Conservation (phyloP, 1,140 invertebrate species). For the Pygmarrhopalites habei region DNA sequence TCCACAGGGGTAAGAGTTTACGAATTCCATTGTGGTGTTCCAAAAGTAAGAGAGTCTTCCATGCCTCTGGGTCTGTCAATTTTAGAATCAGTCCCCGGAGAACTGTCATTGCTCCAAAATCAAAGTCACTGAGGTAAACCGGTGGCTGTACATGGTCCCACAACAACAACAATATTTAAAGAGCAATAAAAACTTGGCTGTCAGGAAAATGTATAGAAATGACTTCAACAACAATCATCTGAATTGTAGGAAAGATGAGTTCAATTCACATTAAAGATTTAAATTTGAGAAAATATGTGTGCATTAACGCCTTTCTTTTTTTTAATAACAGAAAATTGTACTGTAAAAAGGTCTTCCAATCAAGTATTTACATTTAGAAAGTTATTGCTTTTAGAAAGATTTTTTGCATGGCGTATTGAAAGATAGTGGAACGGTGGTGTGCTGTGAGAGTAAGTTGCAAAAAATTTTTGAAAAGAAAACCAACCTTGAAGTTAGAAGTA, state of each 20-base stretch:
- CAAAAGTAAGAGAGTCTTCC: constrained; percentile 33
- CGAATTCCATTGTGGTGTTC: constrained; percentile 32
- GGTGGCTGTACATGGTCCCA: background rate
- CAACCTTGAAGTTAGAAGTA: background rate
- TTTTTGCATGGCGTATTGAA: no score
- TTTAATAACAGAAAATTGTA: no score
- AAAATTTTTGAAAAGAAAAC: background rate
- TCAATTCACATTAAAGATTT: background rate
- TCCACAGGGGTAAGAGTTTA: constrained; percentile 27
- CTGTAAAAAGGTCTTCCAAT: no score
- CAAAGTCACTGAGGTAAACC: background rate
- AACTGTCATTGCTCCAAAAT: constrained; percentile 32
- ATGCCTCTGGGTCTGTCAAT: constrained; percentile 25
- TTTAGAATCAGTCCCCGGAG: constrained; percentile 40
- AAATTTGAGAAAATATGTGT: no score
- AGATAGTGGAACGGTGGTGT: no score
- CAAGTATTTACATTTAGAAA: no score
- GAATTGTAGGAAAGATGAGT: background rate
- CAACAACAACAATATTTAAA: background rate
- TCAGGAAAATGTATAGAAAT: background rate
- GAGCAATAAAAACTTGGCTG: background rate
- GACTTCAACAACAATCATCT: background rate
- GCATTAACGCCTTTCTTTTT: no score
- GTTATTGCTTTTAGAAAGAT: no score
- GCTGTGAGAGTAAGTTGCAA: no score